Conservation (phyloP, 2,888 invertebrate genomes). For the Athripsodes cinereus region DNA sequence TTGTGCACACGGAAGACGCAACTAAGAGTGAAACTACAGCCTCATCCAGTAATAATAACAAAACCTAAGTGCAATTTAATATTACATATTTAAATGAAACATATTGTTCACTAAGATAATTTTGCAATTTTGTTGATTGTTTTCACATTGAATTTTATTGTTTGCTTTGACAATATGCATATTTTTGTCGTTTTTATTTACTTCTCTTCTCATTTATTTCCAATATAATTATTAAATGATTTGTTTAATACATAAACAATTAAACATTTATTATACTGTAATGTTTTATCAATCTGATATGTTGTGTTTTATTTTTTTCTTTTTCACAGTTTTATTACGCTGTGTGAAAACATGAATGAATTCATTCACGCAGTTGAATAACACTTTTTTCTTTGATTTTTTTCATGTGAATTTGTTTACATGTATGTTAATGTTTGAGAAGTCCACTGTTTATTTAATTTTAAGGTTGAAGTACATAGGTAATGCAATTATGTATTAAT, state of each 20-base stretch:
- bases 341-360: too few relatives aligned
- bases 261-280: too few relatives aligned
- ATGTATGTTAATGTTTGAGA: not conserved
- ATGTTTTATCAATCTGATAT: too few relatives aligned
- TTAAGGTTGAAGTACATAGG: too few relatives aligned
- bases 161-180: not conserved
- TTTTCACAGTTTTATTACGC: too few relatives aligned
- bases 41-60: constrained; percentile 2
- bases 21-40: not conserved
- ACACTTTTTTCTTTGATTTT: not conserved
- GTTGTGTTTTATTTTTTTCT: too few relatives aligned
- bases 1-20: not conserved
- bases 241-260: too few relatives aligned
- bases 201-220: not conserved
- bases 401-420: not conserved
- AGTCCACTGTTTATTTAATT: too few relatives aligned
- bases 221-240: not conserved
- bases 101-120: not conserved
- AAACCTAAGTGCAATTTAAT: constrained; percentile 26
- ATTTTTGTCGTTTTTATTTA: not conserved
- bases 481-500: too few relatives aligned
- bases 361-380: too few relatives aligned
- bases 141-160: not conserved
- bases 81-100: constrained; percentile 2
- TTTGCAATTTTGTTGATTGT: not conserved